Evolutionary conservation across 2,797 vertebrate species (phyloP).

Genomic region (Apogon hyalosoma): DNA sequence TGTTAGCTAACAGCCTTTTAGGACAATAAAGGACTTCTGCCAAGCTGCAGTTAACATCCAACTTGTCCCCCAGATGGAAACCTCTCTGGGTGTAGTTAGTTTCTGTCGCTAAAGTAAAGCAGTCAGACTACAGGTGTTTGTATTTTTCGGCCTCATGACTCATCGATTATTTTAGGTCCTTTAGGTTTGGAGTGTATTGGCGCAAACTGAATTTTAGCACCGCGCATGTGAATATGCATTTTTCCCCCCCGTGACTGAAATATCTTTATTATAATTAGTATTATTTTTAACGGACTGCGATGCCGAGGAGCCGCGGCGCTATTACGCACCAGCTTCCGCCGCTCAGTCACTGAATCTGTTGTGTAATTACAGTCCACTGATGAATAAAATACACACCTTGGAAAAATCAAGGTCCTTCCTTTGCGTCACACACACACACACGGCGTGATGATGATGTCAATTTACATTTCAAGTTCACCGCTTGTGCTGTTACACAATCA

Average conservation of each 20-base stretch:
- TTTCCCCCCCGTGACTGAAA: conserved; percentile 9
- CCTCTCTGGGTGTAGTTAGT: conserved; percentile 19
- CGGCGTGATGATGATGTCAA: conserved; percentile 72
- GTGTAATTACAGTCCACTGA: conserved; percentile 34
- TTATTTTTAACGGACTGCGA: conserved; percentile 15
- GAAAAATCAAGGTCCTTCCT: conserved; percentile 68
- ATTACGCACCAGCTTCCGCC: conserved; percentile 36
- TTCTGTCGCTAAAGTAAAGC: conserved; percentile 17
- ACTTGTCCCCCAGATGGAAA: conserved; percentile 33
- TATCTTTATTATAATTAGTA: conserved; percentile 11
- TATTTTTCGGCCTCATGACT: conserved; percentile 55
- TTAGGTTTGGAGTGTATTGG: conserved; percentile 26
- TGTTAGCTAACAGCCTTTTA: conserved; percentile 55
- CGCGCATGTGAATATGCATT: conserved; percentile 6
- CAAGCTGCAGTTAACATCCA: conserved; percentile 40
- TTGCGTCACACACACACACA: conserved; percentile 56
- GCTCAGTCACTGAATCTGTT: conserved; percentile 14
- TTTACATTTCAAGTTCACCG: conserved; percentile 82
- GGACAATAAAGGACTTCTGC: conserved; percentile 51
- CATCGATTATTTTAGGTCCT: conserved; percentile 34
- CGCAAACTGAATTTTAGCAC: conserved; percentile 25
- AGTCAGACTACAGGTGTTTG: conserved; percentile 68
- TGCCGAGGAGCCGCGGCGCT: conserved; percentile 16
- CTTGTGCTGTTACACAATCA: conserved; percentile 80
- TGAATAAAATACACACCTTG: conserved; percentile 59